Conservation (phyloP, 2,113 vertebrate species). For the Callorhinus ursinus region DNA sequence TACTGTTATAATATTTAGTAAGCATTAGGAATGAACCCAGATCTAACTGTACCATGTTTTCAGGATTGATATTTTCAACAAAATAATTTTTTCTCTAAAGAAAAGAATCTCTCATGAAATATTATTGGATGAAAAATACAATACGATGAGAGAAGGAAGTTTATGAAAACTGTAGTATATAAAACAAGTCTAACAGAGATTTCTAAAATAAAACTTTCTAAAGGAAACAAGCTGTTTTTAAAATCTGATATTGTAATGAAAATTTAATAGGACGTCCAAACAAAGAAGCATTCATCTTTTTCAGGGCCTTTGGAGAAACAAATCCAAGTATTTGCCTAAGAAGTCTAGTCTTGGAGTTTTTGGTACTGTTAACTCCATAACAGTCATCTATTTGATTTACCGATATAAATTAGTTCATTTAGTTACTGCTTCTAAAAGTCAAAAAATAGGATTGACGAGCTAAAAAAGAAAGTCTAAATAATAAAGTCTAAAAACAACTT, state of each 20-base stretch:
- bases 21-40: neutral
- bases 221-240: constrained; percentile 46
- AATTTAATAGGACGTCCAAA: constrained; percentile 67
- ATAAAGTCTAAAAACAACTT: neutral
- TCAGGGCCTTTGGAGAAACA: constrained; percentile 36
- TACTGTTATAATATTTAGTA: neutral
- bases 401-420: neutral
- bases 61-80: constrained; percentile 15
- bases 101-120: neutral
- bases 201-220: constrained; percentile 59
- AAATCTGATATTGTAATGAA: constrained; percentile 63
- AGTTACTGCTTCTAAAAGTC: neutral
- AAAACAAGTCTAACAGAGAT: neutral
- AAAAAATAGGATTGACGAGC: neutral
- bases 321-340: constrained; percentile 25
- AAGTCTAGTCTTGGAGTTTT: neutral
- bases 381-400: neutral
- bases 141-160: neutral
- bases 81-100: neutral
- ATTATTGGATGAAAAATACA: neutral
- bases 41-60: neutral
- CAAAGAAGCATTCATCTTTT: constrained; percentile 55
- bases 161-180: neutral
- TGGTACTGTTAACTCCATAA: neutral
- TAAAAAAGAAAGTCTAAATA: neutral